A percentile compares a stretch with the other conserved stretches of the same genome.
Conservation (phyloP, 2,888 invertebrate genomes). For the Anarsia innoxiella region DNA sequence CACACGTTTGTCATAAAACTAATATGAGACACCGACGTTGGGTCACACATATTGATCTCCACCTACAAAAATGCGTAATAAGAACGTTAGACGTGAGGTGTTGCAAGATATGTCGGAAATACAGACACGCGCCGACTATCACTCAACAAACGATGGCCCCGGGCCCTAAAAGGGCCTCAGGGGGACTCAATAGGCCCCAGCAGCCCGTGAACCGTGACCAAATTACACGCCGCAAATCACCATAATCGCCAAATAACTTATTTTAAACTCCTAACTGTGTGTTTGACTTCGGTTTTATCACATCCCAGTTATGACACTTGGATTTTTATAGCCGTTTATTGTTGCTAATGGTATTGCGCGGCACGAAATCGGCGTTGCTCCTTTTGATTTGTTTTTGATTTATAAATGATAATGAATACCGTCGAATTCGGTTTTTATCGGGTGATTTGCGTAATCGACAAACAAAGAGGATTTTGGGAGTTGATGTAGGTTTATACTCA, state of each 20-base stretch:
- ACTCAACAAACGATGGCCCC: no score
- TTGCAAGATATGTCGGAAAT: no score
- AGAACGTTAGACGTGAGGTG: no score
- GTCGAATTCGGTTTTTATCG: slow-evolving; percentile 1
- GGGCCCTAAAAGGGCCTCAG: no score
- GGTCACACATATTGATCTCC: no score
- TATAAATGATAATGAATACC: slow-evolving; percentile 8
- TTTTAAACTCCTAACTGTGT: slow-evolving; percentile 8
- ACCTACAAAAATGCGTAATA: no score
- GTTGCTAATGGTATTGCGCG: slow-evolving; percentile 9
- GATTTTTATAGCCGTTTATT: slow-evolving; percentile 9
- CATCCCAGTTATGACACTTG: slow-evolving; percentile 2
- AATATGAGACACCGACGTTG: no score
- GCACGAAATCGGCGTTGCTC: slow-evolving; percentile 7
- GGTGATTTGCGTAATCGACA: neutral
- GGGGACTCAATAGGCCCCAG: no score
- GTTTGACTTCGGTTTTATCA: slow-evolving; percentile 6
- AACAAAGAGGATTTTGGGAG: neutral
- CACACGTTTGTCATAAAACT: no score
- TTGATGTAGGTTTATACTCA: neutral
- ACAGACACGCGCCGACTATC: slow-evolving; percentile 7
- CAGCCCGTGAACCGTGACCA: slow-evolving; percentile 5
- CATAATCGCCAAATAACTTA: slow-evolving; percentile 15
- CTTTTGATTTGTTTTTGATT: slow-evolving; percentile 9
- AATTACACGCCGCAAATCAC: slow-evolving; percentile 13